Base-by-base conservation (phyloP, 1,140 invertebrate genomes). In the Dufourea novaeangliae region DNA sequence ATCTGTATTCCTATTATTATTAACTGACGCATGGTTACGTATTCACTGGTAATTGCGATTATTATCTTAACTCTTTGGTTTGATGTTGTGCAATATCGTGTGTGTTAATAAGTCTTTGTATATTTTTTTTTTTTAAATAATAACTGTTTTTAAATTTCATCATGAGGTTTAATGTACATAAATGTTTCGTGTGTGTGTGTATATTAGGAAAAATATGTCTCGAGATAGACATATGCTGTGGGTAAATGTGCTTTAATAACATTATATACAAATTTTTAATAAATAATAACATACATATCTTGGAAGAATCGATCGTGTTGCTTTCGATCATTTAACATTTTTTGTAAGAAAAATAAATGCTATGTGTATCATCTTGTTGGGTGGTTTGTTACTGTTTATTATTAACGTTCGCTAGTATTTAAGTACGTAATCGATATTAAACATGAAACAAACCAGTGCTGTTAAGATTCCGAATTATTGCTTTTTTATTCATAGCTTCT, bases 401-500 rank as follows among this genome's bases (percentile, higher is more conserved):
- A 61, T 12, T 22, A 12, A 11, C 22, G 10, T 61, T 32, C 3
- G 20, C 10, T 62, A 39, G 10, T 10, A 10, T 46, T 29, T 29
- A 64, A 73, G 20, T 32, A 39, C 27, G 0, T 10, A 29, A 3
- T 64, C 27, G 17, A 17, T 62, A 52, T 34, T 50, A 25, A 12
- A 34, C 22, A 62, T 25, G 4, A 39, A 62, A n/a, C 34, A 39
- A 39, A 39, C 11, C 6, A 3, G 11, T 39, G 7, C 20, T 1
- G 22, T 52, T 52, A 52, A 52, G 41, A 14, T 37, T 11, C 57
- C n/a, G 63, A 68, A 75, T 57, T 68, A 44, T 75, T 59, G 22
- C 37, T 81, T 85, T 61, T 75, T 74, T 79, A 79, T 89, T 77
- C 82, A 85, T 87, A 91, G 89, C 78, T 90, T 89, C 85, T 75